These are phyloP conservation scores for Spodoptera exigua DNA, from an alignment of 2,888 invertebrate species.

Conservation along the genomic window DNA sequence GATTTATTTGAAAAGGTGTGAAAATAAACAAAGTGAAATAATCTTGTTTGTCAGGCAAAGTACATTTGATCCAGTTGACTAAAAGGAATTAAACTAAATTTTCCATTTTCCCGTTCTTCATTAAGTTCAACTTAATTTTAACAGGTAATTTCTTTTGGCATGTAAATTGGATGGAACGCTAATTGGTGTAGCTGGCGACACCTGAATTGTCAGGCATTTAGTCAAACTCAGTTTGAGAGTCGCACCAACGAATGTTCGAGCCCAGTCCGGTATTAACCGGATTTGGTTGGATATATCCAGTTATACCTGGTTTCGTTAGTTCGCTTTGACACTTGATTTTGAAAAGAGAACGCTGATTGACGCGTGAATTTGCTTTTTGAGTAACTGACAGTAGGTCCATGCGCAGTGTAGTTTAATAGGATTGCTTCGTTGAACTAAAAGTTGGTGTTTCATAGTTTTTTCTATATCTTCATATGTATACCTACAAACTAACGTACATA, in stretches of 20 bases:
- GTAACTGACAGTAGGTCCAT: conserved; percentile 36
- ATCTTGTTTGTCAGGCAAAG: too few species aligned
- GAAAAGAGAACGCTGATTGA: conserved; percentile 57
- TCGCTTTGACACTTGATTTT: conserved; percentile 62
- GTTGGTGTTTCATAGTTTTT: too few species aligned
- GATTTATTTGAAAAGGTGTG: too few species aligned
- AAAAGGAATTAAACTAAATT: conserved; percentile 39
- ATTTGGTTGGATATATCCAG: conserved; percentile 66
- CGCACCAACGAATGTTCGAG: conserved; percentile 39
- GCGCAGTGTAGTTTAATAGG: conserved; percentile 1
- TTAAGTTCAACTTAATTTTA: conserved; percentile 56
- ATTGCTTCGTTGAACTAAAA: not conserved
- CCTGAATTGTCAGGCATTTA: conserved; percentile 53
- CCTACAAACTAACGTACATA: too few species aligned
- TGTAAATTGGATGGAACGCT: conserved; percentile 66
- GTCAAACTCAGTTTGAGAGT: conserved; percentile 53
- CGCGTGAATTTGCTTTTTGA: conserved; percentile 28
- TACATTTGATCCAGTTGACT: conserved; percentile 20
- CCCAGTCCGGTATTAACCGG: conserved; percentile 65
- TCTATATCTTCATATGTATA: too few species aligned
- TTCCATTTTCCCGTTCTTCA: conserved; percentile 50
- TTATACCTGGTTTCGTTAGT: conserved; percentile 64
- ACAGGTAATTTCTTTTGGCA: conserved; percentile 68
- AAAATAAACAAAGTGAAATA: too few species aligned
- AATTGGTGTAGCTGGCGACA: conserved; percentile 64